These are phyloP conservation scores for Diplazon laetatorius DNA, from an alignment of 2,888 invertebrate species.

Conservation along the genomic window DNA sequence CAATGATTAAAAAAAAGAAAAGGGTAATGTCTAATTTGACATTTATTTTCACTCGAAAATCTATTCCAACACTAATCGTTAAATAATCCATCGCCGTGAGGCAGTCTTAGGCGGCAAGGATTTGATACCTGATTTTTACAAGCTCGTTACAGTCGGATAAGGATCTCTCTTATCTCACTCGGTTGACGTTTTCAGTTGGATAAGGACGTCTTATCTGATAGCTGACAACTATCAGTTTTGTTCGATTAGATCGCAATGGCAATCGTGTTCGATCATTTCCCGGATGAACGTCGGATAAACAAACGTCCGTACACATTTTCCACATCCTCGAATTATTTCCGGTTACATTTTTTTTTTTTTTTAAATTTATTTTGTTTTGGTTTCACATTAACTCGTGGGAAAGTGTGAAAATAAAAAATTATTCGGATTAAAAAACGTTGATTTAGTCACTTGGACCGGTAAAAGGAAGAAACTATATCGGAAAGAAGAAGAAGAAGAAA, in stretches of 20 bases:
- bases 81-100: too few species aligned
- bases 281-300: not conserved
- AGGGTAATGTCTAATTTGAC: not conserved
- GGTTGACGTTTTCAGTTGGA: not conserved
- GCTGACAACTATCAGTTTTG: not conserved
- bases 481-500: too few species aligned
- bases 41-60: not conserved
- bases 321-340: not conserved
- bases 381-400: too few species aligned
- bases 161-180: conserved; percentile 19
- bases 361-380: too few species aligned
- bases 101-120: too few species aligned
- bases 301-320: not conserved
- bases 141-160: conserved; percentile 24
- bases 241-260: conserved; percentile 17
- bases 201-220: conserved; percentile 24
- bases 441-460: not conserved
- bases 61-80: not conserved
- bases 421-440: not conserved
- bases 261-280: conserved; percentile 16
- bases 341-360: too few species aligned
- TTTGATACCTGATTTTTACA: conserved; percentile 11
- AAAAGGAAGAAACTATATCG: not conserved
- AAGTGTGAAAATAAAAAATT: not conserved
- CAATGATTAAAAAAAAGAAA: not conserved